A percentile compares a stretch with the other conserved stretches of the same genome.
Evolutionary conservation across 2,797 vertebrate species (phyloP).

Genomic region (Smutsia gigantea): DNA sequence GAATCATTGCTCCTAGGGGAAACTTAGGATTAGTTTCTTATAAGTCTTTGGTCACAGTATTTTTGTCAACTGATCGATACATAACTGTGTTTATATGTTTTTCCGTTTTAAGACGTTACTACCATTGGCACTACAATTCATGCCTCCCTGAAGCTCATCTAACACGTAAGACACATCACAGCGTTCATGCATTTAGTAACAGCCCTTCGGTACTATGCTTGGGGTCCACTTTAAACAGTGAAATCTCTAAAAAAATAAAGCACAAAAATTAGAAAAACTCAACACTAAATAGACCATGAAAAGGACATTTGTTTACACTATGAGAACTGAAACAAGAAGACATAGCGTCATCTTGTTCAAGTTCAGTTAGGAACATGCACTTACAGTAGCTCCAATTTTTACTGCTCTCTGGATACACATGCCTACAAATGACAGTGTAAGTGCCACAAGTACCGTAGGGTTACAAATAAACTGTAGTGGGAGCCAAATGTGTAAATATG

Average conservation of each 20-base stretch:
- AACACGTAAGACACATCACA: not conserved
- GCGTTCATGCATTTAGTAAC: not conserved
- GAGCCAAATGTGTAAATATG: not conserved
- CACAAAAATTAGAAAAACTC: not conserved
- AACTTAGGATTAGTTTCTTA: not conserved
- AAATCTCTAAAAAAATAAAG: not conserved
- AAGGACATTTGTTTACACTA: not conserved
- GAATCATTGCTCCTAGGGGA: not conserved
- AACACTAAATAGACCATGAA: not conserved
- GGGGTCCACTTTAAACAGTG: not conserved
- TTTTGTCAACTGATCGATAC: not conserved
- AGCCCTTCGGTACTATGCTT: not conserved
- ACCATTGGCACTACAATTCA: not conserved
- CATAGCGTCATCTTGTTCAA: not conserved
- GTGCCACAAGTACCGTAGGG: not conserved
- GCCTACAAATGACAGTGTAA: not conserved
- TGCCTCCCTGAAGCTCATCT: not conserved
- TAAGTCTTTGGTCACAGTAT: not conserved
- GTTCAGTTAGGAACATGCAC: not conserved
- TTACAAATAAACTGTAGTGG: not conserved
- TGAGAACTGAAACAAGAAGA: not conserved
- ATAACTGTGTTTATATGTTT: not conserved
- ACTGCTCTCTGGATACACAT: not conserved
- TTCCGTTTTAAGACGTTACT: not conserved
- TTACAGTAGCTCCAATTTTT: not conserved